Evolutionary conservation across 2,888 invertebrate genomes (phyloP).

Genomic region (Dinocampus coccinellae): DNA sequence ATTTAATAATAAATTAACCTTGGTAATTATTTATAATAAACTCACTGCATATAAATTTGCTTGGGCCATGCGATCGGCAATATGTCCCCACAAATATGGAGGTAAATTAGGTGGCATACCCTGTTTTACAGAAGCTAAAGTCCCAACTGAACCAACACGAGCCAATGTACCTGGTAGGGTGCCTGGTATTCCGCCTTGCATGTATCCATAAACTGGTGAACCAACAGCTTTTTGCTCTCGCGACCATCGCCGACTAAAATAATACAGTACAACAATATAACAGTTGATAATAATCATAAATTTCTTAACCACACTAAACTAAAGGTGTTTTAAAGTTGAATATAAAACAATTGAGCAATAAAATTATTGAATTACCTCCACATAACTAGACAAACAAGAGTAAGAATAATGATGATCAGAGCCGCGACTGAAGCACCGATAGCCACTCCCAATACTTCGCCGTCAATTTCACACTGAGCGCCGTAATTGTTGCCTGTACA

Average conservation of each 20-base stretch:
- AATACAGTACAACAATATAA: neutral
- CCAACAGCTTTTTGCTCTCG: constrained; percentile 87
- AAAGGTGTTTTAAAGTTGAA: neutral
- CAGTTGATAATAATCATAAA: constrained; percentile 11
- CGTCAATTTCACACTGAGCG: constrained; percentile 89
- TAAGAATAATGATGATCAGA: constrained; percentile 88
- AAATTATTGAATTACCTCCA: constrained; percentile 79
- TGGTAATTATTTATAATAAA: constrained; percentile 35
- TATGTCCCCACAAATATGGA: constrained; percentile 88
- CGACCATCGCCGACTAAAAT: constrained; percentile 86
- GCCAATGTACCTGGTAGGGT: constrained; percentile 65
- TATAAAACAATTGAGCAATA: neutral
- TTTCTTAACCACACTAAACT: constrained; percentile 9
- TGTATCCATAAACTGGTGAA: constrained; percentile 85
- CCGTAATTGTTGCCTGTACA: constrained; percentile 92
- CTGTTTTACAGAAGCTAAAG: constrained; percentile 65
- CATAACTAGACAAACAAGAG: constrained; percentile 87
- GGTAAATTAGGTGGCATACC: constrained; percentile 70
- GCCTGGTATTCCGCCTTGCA: constrained; percentile 74
- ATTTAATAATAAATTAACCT: neutral
- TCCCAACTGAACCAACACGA: constrained; percentile 65
- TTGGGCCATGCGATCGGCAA: constrained; percentile 89
- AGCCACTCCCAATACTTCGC: constrained; percentile 91
- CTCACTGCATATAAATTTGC: constrained; percentile 87
- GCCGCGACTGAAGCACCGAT: constrained; percentile 92